Percentiles rank a stretch among this genome's conserved stretches.
Conservation (phyloP, 2,888 invertebrate genomes). For the Agrotis exclamationis region DNA sequence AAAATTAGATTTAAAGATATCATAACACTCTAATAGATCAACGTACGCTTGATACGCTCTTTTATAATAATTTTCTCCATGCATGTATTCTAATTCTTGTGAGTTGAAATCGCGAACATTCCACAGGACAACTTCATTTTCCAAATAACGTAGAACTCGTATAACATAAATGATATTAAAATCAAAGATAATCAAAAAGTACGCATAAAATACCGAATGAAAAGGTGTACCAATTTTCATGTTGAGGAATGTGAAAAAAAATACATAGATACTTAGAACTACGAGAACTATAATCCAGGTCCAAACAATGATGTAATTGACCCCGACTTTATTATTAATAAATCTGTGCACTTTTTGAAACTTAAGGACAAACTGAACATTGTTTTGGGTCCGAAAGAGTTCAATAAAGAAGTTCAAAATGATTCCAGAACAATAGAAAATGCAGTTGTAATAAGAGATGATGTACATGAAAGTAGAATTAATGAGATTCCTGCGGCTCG, state of each 20-base stretch:
- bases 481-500: not conserved
- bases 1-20: constrained; percentile 14
- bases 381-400: not conserved
- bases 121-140: constrained; percentile 16
- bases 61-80: not conserved
- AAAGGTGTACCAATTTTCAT: not conserved
- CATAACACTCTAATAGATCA: constrained; percentile 35
- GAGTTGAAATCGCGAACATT: not conserved
- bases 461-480: no score
- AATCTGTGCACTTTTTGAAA: constrained; percentile 36
- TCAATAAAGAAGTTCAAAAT: constrained; percentile 7
- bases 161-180: constrained; percentile 14
- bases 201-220: not conserved
- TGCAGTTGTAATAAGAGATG: not conserved
- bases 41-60: constrained; percentile 22
- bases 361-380: not conserved
- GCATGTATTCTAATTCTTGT: not conserved
- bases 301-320: not conserved
- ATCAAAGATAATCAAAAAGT: constrained; percentile 12
- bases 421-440: not conserved
- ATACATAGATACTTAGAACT: not conserved
- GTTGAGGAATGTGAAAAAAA: not conserved
- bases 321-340: constrained; percentile 7
- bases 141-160: constrained; percentile 5
- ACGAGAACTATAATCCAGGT: constrained; percentile 31